phyloP scores from a whole-genome alignment of 1,140 invertebrate species.

The Agraylea sexmaculata region DNA sequence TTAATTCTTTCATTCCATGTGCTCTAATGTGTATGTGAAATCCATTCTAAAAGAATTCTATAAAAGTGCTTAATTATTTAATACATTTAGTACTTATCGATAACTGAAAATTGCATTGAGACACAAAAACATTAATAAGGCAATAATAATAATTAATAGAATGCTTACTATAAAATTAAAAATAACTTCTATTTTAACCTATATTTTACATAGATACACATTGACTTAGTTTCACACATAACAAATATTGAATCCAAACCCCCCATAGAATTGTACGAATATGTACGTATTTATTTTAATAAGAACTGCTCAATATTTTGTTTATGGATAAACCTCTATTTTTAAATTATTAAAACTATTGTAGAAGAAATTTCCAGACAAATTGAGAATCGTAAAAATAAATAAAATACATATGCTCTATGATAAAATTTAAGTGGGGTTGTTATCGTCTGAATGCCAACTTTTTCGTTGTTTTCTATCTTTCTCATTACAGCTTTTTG shows the following conservation, averaged over 20 bases:
- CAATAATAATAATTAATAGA: background rate
- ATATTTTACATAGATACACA: no score
- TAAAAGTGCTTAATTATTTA: no score
- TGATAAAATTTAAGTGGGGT: constrained; percentile 28
- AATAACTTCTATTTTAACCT: constrained; percentile 2
- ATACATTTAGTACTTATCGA: no score
- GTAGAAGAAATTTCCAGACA: background rate
- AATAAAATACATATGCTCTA: background rate
- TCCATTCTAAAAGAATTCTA: no score
- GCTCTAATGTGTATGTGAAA: no score
- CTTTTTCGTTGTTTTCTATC: constrained; percentile 34
- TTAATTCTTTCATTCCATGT: no score
- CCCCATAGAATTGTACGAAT: constrained; percentile 2
- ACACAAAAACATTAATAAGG: no score
- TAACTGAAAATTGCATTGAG: no score
- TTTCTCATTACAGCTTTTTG: constrained; percentile 30
- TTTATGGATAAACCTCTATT: background rate
- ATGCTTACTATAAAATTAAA: background rate
- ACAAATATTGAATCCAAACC: constrained; percentile 1
- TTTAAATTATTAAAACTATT: background rate
- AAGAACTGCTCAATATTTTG: no score
- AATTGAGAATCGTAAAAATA: background rate
- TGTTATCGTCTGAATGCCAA: constrained; percentile 41
- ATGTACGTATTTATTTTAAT: constrained; percentile 2
- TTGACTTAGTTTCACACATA: background rate